A percentile compares a stretch with the other conserved stretches of the same genome.
Conservation (phyloP, 2,797 vertebrate species). For the Stomatorhinus walkeri region DNA sequence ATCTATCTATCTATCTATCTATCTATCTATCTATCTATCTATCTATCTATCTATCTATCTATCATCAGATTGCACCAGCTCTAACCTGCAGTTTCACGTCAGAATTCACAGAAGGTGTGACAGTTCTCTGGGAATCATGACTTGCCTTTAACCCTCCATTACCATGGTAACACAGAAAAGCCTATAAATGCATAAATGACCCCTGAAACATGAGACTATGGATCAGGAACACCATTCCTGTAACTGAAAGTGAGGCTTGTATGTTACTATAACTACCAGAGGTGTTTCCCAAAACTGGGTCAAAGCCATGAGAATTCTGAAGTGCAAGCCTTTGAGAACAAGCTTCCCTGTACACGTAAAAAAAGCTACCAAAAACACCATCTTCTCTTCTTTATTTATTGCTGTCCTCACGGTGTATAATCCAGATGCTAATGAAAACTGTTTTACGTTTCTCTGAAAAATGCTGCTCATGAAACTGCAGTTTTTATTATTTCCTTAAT, state of each 20-base stretch:
- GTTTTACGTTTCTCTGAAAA: not conserved
- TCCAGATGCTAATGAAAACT: not conserved
- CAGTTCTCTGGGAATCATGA: not conserved
- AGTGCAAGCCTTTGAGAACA: not conserved
- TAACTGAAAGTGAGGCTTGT: not conserved
- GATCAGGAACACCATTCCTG: not conserved
- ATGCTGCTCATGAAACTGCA: not conserved
- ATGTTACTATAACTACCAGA: not conserved
- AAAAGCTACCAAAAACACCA: not conserved
- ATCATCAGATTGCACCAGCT: not conserved
- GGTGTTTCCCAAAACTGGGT: not conserved
- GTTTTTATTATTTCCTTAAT: not conserved
- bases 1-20: too few relatives aligned
- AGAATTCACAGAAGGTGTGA: not conserved
- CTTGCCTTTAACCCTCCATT: conserved; percentile 13
- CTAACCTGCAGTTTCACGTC: not conserved
- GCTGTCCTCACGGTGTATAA: not conserved
- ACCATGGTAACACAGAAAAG: conserved; percentile 19
- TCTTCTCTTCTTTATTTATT: not conserved
- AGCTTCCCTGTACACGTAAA: not conserved
- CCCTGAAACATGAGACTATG: not conserved
- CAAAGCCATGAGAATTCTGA: not conserved
- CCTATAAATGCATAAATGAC: conserved; percentile 11
- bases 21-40: not conserved
- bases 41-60: not conserved